Percentiles rank a stretch among this genome's conserved stretches.
phyloP scores from a whole-genome alignment of 2,113 vertebrate species.

The Rhynchomys soricoides region DNA sequence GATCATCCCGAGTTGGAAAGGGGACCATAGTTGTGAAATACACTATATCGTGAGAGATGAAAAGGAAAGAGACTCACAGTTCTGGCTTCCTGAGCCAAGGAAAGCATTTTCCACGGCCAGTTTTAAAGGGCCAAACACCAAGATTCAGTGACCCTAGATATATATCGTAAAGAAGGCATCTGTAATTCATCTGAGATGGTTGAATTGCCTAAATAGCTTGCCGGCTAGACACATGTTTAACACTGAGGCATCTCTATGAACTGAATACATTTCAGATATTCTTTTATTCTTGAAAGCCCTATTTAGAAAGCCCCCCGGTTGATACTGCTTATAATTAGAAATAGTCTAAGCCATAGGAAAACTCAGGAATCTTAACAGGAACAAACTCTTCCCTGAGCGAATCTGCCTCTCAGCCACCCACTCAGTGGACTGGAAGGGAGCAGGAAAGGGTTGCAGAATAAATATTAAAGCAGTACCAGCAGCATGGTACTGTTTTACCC shows the following conservation, averaged over 20 bases:
- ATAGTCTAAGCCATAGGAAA: conserved; percentile 21
- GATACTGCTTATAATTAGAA: background rate
- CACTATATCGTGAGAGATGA: background rate
- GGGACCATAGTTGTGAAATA: background rate
- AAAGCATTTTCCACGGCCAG: background rate
- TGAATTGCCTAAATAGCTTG: background rate
- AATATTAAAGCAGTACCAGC: conserved; percentile 62
- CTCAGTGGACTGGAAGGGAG: background rate
- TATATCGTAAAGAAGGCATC: background rate
- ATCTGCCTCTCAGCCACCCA: conserved; percentile 61
- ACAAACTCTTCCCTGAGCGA: background rate
- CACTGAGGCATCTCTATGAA: background rate
- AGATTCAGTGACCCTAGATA: background rate
- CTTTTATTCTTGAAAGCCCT: background rate
- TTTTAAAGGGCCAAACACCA: background rate
- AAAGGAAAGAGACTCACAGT: background rate
- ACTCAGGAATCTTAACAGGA: background rate
- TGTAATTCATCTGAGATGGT: background rate
- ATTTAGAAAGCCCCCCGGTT: background rate
- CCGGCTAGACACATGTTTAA: background rate
- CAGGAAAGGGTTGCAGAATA: conserved; percentile 55
- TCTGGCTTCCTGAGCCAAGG: background rate
- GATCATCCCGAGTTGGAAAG: background rate
- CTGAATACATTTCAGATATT: background rate
- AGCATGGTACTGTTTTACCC: no score